Evolutionary conservation across 1,140 invertebrate species (phyloP), one percentile per base, ranked within the genome.

Genomic region (Eriocheir sinensis): DNA sequence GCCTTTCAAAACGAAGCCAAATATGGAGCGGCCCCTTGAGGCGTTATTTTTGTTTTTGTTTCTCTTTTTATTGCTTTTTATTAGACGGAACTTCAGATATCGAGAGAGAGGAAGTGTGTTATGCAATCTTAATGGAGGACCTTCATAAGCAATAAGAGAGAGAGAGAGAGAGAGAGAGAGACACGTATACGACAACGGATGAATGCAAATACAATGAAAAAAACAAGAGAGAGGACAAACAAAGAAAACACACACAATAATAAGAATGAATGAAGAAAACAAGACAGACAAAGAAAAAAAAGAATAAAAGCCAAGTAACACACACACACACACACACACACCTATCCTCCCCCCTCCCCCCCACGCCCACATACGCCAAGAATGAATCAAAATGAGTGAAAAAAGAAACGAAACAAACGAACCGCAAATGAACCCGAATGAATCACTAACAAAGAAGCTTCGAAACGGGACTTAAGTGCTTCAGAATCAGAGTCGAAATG

Each of bases 151-250:
- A 34, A 2, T 86, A 81, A 60, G 81, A 93, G 81, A 48, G 81
- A 93, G 92, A 48, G 81, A 88, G 81, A 48, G 48, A 44, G 83
- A 93, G 92, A 32, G 40, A 85, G 91, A 38, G 8, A n/a, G 40
- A 8, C 6, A 21, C 17, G 27, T 8, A 30, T 12, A 12, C 12
- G 53, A 27, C 12, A 72, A 72, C 12, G 53, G 12, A 72, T 12
- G 12, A 72, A 27, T 12, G 27, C 53, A 72, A 72, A 72, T 72
- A 72, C 12, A 72, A 12, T 12, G 27, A 27, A 12, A 72, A 72
- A 72, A 12, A 72, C 53, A 72, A 12, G 12, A 12, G 27, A 12
- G 27, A 12, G 27, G 12, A 72, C 12, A 72, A 12, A 72, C 12
- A 27, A 12, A 12, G 12, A 72, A 12, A 72, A 72, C 53, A 72